A percentile compares a stretch with the other conserved stretches of the same genome.
Conservation (phyloP, 2,113 vertebrate genomes). For the Theristicus caerulescens region DNA sequence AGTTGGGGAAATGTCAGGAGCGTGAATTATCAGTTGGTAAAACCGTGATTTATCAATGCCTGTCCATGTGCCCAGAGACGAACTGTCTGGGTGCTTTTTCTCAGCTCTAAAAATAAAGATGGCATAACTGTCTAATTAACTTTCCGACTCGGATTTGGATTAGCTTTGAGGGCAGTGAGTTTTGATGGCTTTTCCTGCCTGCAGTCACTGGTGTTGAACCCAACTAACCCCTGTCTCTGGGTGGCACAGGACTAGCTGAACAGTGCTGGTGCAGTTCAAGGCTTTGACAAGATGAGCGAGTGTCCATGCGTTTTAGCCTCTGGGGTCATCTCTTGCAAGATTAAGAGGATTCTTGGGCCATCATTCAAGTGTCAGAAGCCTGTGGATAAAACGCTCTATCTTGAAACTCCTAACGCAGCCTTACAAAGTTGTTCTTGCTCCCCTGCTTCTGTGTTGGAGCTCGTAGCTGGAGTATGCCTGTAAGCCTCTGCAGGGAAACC, state of each 20-base stretch:
- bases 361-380: neutral
- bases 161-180: constrained; percentile 33
- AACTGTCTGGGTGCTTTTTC: constrained; percentile 38
- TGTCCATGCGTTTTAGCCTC: neutral
- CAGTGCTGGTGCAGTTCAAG: neutral
- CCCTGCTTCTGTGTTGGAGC: neutral
- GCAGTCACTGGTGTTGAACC: constrained; percentile 39
- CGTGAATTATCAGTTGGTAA: constrained; percentile 30
- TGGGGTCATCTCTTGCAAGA: neutral
- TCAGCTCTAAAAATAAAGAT: constrained; percentile 61
- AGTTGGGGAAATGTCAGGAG: constrained; percentile 22
- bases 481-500: neutral
- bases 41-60: constrained; percentile 34
- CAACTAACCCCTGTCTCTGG: neutral
- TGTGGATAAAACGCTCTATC: neutral
- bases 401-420: neutral
- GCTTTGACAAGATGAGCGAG: neutral
- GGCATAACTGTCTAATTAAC: constrained; percentile 43
- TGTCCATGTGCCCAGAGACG: neutral
- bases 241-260: neutral
- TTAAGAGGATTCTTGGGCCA: neutral
- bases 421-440: neutral
- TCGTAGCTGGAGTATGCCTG: neutral
- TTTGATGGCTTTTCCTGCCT: constrained; percentile 39
- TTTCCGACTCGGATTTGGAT: neutral